Base-by-base conservation (phyloP, 2,888 invertebrate species). In the Cremastinae sp. region DNA sequence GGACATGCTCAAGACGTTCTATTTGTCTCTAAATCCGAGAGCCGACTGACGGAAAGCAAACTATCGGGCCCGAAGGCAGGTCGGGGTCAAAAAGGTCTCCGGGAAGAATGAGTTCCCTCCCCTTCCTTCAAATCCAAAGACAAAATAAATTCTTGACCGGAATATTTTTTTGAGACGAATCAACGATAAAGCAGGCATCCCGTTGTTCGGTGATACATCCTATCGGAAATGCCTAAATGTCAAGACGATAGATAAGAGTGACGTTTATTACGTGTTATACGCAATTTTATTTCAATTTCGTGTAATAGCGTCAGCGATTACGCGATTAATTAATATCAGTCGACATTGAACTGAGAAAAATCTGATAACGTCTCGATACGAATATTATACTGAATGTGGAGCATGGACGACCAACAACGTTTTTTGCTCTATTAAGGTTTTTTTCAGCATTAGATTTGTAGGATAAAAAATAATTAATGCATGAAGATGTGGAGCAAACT, bases 51-150 rank as follows among this genome's bases (percentile, higher is more conserved):
- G 75, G 75, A 80, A 80, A 72, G 71, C 81, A 68, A 79, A 80
- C 75, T 83, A 76, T 80, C 75, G 75, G 80, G 78, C 56, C 64
- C 69, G 41, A 77, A 80, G 81, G 79, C 77, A 81, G 81, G 77
- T 80, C 75, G 65, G 80, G 85, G 83, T 84, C 85, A 80, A 61
- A 22, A 83, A 83, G 84, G 79, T 85, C 85, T 86, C 86, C 78
- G 53, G 51, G n/a, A 45, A 53, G 61, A 71, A 65, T 74, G 80
- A 76, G 71, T 74, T 53, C 58, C 75, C 74, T 61, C 49, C 16
- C 35, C 43, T 37, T 75, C 68, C 73, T 51, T 41, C n/a, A 14
- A 68, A 78, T 77, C 79, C 71, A 37, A 72, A 55, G 49, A 71
- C 72, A 64, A 80, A 80, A 2, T 71, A 62, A 81, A 69, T 77